Conservation (phyloP, 2,113 vertebrate genomes). For the Aythya baeri region DNA sequence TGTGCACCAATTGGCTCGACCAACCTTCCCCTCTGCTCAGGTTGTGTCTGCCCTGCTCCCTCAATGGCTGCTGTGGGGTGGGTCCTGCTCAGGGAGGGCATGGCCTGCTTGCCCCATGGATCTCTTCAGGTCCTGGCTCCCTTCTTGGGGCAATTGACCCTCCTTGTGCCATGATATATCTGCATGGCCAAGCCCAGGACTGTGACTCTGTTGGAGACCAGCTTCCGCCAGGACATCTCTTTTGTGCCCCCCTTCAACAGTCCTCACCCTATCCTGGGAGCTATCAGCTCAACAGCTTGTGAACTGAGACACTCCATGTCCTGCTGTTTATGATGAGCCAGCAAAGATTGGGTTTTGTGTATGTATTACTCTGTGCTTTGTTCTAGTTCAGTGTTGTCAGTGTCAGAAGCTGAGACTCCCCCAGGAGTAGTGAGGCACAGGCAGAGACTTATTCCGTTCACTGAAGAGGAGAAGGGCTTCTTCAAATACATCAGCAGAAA, state of each 20-base stretch:
- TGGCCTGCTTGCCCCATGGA: fast-evolving
- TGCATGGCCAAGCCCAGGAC: background rate
- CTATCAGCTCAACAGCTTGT: background rate
- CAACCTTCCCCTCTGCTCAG: background rate
- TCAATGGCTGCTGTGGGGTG: background rate
- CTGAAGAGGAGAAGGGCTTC: background rate
- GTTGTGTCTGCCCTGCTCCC: background rate
- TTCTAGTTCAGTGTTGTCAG: background rate
- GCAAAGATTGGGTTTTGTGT: background rate
- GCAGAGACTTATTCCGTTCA: background rate
- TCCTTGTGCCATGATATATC: background rate
- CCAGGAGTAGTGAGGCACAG: background rate
- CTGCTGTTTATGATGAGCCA: background rate
- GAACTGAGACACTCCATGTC: background rate
- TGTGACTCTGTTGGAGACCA: background rate
- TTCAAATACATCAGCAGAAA: too few relatives aligned
- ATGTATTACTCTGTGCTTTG: background rate
- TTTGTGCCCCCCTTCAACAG: background rate
- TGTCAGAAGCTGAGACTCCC: background rate
- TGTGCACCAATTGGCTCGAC: background rate
- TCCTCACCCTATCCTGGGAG: background rate
- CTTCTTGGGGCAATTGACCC: background rate
- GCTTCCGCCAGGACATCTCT: background rate
- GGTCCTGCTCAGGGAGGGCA: background rate
- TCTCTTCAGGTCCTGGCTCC: background rate